A percentile compares a stretch with the other conserved stretches of the same genome.
phyloP scores from a whole-genome alignment of 2,797 vertebrate species.

The Phrynocephalus vlangalii region DNA sequence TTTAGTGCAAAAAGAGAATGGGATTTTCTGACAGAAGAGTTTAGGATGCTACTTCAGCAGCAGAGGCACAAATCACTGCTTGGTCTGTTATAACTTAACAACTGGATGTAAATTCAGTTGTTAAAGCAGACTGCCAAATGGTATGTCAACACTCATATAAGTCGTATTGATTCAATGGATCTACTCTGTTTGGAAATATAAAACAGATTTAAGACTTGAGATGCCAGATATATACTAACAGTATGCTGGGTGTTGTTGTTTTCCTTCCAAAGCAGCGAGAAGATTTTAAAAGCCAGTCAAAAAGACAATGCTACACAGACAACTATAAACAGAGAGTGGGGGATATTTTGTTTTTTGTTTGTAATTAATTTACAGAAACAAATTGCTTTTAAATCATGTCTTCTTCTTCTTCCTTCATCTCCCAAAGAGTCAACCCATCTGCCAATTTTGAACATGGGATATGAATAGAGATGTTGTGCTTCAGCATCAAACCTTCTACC shows the following conservation, averaged over 20 bases:
- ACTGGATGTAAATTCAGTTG: background rate
- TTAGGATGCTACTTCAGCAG: background rate
- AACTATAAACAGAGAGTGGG: background rate
- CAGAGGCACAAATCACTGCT: background rate
- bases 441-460: background rate
- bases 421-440: background rate
- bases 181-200: no score
- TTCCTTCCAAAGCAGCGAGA: conserved; percentile 9
- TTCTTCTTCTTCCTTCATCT: conserved; percentile 11
- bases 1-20: background rate
- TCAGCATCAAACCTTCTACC: background rate
- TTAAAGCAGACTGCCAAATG: no score
- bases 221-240: background rate
- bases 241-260: background rate
- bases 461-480: background rate
- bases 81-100: background rate
- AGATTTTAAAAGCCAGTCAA: conserved; percentile 29
- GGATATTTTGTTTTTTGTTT: background rate
- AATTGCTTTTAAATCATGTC: conserved; percentile 18
- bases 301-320: background rate
- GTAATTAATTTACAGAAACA: conserved; percentile 16
- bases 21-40: background rate
- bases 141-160: no score
- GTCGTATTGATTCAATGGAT: no score
- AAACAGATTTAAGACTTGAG: no score